phyloP scores from a whole-genome alignment of 2,888 invertebrate genomes.

The Dynastes grantii region DNA sequence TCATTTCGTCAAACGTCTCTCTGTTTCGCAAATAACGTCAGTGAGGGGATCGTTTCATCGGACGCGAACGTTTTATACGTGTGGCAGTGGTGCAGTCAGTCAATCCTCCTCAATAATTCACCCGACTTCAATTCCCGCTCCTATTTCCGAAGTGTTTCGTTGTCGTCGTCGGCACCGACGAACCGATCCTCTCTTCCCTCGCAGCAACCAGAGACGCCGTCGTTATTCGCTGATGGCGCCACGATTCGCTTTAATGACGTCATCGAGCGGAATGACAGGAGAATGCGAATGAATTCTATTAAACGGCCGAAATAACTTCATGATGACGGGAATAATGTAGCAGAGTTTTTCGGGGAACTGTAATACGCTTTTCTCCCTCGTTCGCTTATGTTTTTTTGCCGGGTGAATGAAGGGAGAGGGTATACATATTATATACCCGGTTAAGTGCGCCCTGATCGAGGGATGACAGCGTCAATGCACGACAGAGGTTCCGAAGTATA shows the following conservation, averaged over 20 bases:
- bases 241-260: conserved; percentile 38
- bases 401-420: neutral
- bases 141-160: too few relatives aligned
- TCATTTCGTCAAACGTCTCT: too few relatives aligned
- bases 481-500: neutral
- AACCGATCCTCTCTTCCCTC: too few relatives aligned
- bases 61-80: too few relatives aligned
- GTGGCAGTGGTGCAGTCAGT: too few relatives aligned
- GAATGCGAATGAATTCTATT: conserved; percentile 46
- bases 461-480: neutral
- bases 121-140: too few relatives aligned
- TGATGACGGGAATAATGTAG: conserved; percentile 45
- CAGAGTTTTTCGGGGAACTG: conserved; percentile 26
- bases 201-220: conserved; percentile 3
- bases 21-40: too few relatives aligned
- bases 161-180: too few relatives aligned
- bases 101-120: too few relatives aligned
- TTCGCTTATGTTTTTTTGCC: conserved; percentile 11
- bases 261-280: conserved; percentile 32
- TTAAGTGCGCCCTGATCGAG: neutral
- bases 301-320: conserved; percentile 34
- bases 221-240: conserved; percentile 35
- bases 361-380: neutral
- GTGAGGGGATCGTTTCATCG: too few relatives aligned
- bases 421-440: too few relatives aligned